Conservation (phyloP, 1,140 invertebrate genomes). For the Cydia amplana region DNA sequence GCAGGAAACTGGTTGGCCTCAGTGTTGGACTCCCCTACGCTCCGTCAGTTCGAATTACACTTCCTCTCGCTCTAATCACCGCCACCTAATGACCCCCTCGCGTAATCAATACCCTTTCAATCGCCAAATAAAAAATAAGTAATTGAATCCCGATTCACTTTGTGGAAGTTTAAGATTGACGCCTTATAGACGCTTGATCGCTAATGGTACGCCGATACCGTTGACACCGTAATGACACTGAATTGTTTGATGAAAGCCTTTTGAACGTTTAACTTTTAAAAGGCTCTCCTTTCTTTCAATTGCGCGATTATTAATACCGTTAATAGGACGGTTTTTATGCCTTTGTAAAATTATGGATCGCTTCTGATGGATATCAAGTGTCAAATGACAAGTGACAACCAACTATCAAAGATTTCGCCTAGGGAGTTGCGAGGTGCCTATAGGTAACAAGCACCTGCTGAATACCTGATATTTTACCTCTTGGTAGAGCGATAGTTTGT, state of each 20-base stretch:
- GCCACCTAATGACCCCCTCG: slow-evolving; percentile 49
- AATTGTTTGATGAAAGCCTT: slow-evolving; percentile 25
- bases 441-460: too few species aligned
- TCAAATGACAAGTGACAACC: too few species aligned
- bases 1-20: not conserved
- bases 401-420: too few species aligned
- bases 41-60: slow-evolving; percentile 36
- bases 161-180: slow-evolving; percentile 28
- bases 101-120: slow-evolving; percentile 69
- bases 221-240: not conserved
- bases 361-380: too few species aligned
- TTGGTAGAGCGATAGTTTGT: too few species aligned
- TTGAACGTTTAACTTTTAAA: not conserved
- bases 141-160: slow-evolving; percentile 44
- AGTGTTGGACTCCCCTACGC: not conserved
- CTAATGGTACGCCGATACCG: slow-evolving; percentile 14
- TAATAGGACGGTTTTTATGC: slow-evolving; percentile 3
- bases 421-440: too few species aligned
- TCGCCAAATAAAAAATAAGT: slow-evolving; percentile 58
- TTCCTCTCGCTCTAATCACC: slow-evolving; percentile 57
- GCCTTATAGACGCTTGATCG: slow-evolving; percentile 28
- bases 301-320: slow-evolving; percentile 12
- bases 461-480: too few species aligned
- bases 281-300: slow-evolving; percentile 14
- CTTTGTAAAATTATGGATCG: not conserved